These are phyloP conservation scores for Pyrochroa serraticornis DNA, from an alignment of 2,888 invertebrate genomes.

Conservation along the genomic window DNA sequence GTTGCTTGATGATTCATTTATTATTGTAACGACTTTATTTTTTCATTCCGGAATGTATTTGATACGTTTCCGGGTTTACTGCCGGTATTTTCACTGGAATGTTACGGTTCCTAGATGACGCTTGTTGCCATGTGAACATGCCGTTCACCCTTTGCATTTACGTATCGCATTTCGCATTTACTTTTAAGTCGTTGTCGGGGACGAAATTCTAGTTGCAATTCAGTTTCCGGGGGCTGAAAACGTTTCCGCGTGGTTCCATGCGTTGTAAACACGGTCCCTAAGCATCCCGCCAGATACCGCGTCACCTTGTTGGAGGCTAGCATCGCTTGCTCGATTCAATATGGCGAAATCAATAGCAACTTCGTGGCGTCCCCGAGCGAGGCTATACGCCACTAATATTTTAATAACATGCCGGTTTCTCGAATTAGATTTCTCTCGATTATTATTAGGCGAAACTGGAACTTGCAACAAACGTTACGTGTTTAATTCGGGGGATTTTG, in stretches of 20 bases:
- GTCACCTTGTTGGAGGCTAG: slow-evolving; percentile 53
- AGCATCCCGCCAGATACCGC: slow-evolving; percentile 54
- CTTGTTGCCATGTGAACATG: slow-evolving; percentile 51
- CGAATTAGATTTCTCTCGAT: slow-evolving; percentile 6
- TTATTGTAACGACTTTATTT: neutral
- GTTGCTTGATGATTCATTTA: slow-evolving; percentile 6
- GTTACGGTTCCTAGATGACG: slow-evolving; percentile 34
- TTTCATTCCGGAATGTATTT: neutral
- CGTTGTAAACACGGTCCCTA: slow-evolving; percentile 48
- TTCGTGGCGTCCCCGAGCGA: slow-evolving; percentile 32
- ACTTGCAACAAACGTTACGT: neutral
- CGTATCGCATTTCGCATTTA: neutral
- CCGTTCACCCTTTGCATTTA: slow-evolving; percentile 2
- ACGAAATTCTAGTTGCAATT: neutral
- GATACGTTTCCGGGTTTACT: neutral
- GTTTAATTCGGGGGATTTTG: neutral
- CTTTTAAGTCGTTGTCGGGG: neutral
- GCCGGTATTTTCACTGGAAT: slow-evolving; percentile 24
- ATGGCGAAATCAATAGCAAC: slow-evolving; percentile 51
- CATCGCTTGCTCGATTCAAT: slow-evolving; percentile 46
- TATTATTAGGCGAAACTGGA: too few species aligned
- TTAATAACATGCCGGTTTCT: slow-evolving; percentile 21
- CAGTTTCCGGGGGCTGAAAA: slow-evolving; percentile 2
- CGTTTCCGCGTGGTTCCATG: slow-evolving; percentile 13
- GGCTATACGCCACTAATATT: slow-evolving; percentile 30